These are phyloP conservation scores for Promerops cafer DNA, from an alignment of 2,113 vertebrate genomes.

Conservation along the genomic window DNA sequence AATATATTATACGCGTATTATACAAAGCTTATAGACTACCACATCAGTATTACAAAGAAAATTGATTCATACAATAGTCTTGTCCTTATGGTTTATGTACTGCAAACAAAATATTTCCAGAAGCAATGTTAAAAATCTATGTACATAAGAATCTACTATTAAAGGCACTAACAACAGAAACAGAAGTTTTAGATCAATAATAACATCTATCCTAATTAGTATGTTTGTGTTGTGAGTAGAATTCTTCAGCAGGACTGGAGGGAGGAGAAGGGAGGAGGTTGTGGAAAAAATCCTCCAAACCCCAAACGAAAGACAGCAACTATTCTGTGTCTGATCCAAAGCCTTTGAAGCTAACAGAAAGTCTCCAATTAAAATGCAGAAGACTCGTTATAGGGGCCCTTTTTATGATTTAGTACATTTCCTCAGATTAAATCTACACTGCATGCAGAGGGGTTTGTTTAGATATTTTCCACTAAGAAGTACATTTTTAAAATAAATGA, in stretches of 20 bases:
- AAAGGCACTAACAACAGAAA: background rate
- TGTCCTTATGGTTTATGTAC: background rate
- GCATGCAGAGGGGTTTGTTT: background rate
- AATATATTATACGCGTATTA: background rate
- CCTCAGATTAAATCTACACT: background rate
- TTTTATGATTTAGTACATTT: background rate
- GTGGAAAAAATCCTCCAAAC: background rate
- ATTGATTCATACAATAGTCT: background rate
- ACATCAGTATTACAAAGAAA: background rate
- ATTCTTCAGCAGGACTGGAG: background rate
- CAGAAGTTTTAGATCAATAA: background rate
- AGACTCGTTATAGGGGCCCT: background rate
- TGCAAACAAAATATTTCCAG: background rate
- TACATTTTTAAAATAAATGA: background rate
- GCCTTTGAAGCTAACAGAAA: background rate
- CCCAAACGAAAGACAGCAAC: background rate
- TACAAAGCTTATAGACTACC: background rate
- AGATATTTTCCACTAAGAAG: background rate
- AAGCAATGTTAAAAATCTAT: conserved; percentile 5
- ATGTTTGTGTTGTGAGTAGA: background rate
- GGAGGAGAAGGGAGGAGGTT: background rate
- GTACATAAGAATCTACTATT: background rate
- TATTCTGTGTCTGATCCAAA: background rate
- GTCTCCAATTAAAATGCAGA: background rate
- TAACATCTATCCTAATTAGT: background rate